A percentile compares a stretch with the other conserved stretches of the same genome.
Conservation (phyloP, 2,113 vertebrate species). For the Poecilia latipinna region DNA sequence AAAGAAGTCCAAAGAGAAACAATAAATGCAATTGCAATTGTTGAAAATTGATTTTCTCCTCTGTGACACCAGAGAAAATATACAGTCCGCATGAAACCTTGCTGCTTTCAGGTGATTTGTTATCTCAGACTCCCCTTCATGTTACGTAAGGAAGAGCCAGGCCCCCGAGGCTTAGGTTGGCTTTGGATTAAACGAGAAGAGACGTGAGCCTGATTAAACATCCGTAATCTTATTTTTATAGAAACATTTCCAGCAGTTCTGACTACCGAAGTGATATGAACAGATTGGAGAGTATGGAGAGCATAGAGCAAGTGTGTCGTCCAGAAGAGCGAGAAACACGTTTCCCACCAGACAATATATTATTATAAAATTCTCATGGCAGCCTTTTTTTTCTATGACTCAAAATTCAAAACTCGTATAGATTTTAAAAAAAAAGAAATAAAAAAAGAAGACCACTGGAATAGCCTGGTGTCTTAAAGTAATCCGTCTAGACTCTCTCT, state of each 20-base stretch:
- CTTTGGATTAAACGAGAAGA: constrained; percentile 27
- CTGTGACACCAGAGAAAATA: neutral
- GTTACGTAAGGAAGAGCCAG: constrained; percentile 31
- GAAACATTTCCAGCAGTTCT: constrained; percentile 44
- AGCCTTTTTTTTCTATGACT: neutral
- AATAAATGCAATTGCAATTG: neutral
- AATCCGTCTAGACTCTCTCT: constrained; percentile 6
- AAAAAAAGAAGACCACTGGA: neutral
- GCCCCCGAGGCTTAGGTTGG: constrained; percentile 32
- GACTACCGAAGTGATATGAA: constrained; percentile 12
- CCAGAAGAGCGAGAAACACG: neutral
- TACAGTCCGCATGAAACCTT: constrained; percentile 8
- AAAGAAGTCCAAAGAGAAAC: neutral
- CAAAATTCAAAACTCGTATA: neutral
- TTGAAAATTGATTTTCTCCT: neutral
- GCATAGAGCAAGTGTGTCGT: neutral
- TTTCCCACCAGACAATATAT: constrained; percentile 22
- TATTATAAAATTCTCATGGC: neutral
- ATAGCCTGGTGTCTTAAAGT: neutral
- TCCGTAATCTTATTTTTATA: constrained; percentile 53
- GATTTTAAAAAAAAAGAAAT: neutral
- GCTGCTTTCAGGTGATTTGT: constrained; percentile 33
- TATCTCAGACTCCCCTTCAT: constrained; percentile 25
- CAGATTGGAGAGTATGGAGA: constrained; percentile 15
- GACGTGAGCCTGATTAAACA: constrained; percentile 53